Base-by-base conservation (phyloP, 1,140 invertebrate species). In the Platyura marginata region DNA sequence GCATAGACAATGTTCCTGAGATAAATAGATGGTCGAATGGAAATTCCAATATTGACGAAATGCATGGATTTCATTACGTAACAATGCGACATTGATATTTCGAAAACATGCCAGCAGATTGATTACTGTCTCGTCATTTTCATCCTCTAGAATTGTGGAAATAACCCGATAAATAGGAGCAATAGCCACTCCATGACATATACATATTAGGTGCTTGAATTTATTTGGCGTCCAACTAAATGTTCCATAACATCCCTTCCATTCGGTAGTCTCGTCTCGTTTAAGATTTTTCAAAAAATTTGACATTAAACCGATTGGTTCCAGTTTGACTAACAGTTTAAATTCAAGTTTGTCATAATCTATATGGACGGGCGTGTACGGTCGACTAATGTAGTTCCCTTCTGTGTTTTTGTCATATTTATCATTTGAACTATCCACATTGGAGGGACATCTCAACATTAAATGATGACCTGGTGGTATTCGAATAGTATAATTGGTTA, bases 1-100 rank as follows among this genome's bases (percentile, higher is more conserved):
- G 8, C 19, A 21, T 9, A 5, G 6, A 21, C 15, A 20, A 9
- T 19, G 8, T 9, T 20, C 15, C 9, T 39, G 5, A 39, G 57
- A 45, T 20, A 61, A 13, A 40, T 55, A 61, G 8, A 55, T 44
- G 6, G 43, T 49, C 29, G 46, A 46, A 5, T 35, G 36, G 42
- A 57, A 60, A 39, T 61, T 61, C 58, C 58, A 61, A 40, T 50
- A 56, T 20, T 51, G 47, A 0, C 44, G 45, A 11, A 51, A 60
- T 21, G 56, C 50, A 10, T 47, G 40, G 9, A 61, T 29, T 5
- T 48, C 44, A 4, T 56, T 42, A 1, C 58, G 51, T 32, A 60
- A 59, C 32, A 48, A 52, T 4, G 57, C 44, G 32, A 57, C 52
- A 8, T 52, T 21, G 11, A 61, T 20, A 36, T 60, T 44, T 2